Base-by-base conservation (phyloP, 1,140 invertebrate genomes). In the Drosophila nigrodunni region DNA sequence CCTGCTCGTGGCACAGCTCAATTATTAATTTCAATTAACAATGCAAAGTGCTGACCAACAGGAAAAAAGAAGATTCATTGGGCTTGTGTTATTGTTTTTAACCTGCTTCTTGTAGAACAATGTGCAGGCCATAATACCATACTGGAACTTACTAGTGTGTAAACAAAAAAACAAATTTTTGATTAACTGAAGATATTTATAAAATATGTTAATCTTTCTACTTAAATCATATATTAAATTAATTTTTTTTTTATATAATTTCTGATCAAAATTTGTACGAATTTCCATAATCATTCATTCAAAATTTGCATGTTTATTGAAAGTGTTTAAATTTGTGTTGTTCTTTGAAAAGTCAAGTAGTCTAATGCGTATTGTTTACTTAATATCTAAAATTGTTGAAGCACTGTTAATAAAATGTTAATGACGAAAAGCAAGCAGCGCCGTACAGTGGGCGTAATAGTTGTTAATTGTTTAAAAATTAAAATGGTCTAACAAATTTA, bases 1-100 rank as follows among this genome's bases (percentile, higher is more conserved):
- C 66, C 18, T 64, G 57, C 37, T 25, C 69, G 15, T 49, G 49
- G 25, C 25, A 30, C 25, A 30, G 25, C 18, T 79, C 65, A 79
- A 82, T 82, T 82, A 79, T 88, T 79, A 49, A 87, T 88, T 88
- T 60, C 72, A 70, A 71, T 88, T 77, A 88, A 77, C 76, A 64
- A 70, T 59, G 66, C 61, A 87, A 78, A 65, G 67, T 34, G 41
- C 34, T 25, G 37, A 15, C 49, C 64, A 46, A 46, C 10, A 65
- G 55, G 58, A 43, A 66, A 43, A 73, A 66, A 21, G 54, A 3
- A n/a, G 11, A 41, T 11, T 30, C 15, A 35, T 21, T 8, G 18
- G 11, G 9, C 4, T 25, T 44, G 8, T 10, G 57, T 15, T 6
- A 21, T 52, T 43, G 49, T 37, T 64, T 43, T 41, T 21, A 7